Evolutionary conservation across 2,797 vertebrate species (phyloP).

Genomic region (Helostoma temminkii): DNA sequence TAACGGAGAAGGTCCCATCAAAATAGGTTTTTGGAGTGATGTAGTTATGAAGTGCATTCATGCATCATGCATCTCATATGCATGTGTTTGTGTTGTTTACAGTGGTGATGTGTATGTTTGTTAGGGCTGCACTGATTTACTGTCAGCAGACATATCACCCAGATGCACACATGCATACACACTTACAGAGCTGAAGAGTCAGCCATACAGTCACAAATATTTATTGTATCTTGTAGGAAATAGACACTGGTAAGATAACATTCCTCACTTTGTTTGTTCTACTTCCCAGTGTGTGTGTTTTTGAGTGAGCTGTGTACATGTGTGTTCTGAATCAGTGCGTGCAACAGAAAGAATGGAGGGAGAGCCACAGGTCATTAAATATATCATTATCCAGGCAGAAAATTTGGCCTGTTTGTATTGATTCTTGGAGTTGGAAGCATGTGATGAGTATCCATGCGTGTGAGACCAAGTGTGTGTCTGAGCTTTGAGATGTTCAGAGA

Average conservation of each 20-base stretch:
- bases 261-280: constrained; percentile 4
- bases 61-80: constrained; percentile 63
- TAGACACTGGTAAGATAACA: constrained; percentile 4
- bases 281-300: neutral
- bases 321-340: constrained; percentile 23
- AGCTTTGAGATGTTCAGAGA: constrained; percentile 4
- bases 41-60: constrained; percentile 57
- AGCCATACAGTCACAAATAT: constrained; percentile 17
- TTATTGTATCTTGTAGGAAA: constrained; percentile 28
- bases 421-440: constrained; percentile 48
- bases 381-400: constrained; percentile 65
- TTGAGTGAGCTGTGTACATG: neutral
- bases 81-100: constrained; percentile 47
- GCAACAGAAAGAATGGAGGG: constrained; percentile 30
- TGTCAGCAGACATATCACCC: constrained; percentile 47
- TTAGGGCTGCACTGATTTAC: constrained; percentile 61
- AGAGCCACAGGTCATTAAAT: constrained; percentile 53
- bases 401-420: constrained; percentile 52
- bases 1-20: constrained; percentile 70
- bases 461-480: constrained; percentile 15
- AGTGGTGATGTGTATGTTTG: neutral
- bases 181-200: neutral
- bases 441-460: constrained; percentile 35
- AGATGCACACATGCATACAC: neutral
- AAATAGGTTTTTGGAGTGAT: constrained; percentile 49